Conservation (phyloP, 2,797 vertebrate species). For the Poliocrania exsul region DNA sequence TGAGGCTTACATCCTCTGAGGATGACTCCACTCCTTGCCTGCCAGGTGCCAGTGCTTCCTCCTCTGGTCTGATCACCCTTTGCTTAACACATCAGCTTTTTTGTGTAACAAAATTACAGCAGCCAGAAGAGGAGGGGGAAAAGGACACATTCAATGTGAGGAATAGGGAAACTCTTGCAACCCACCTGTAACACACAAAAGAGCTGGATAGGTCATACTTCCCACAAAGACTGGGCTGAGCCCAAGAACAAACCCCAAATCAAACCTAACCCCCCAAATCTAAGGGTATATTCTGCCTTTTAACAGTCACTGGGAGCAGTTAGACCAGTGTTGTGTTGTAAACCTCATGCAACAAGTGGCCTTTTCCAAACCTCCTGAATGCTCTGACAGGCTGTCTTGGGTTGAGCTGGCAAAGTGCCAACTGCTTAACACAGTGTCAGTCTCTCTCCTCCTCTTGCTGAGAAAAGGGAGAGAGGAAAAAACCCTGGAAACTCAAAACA, state of each 20-base stretch:
- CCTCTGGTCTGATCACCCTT: not conserved
- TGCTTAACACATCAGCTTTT: fast-evolving
- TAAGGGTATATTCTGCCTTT: not conserved
- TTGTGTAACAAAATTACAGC: not conserved
- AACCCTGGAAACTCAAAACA: too few relatives aligned
- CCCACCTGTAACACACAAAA: not conserved
- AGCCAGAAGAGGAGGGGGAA: not conserved
- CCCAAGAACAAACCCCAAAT: not conserved
- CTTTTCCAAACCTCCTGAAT: not conserved
- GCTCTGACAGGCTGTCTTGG: too few relatives aligned
- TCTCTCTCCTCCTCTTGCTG: too few relatives aligned
- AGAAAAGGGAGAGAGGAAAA: too few relatives aligned
- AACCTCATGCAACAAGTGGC: fast-evolving
- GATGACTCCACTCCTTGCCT: not conserved
- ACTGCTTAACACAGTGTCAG: too few relatives aligned
- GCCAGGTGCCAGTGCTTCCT: not conserved
- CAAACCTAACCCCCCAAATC: not conserved
- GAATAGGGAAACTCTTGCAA: not conserved
- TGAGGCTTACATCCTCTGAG: not conserved
- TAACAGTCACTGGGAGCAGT: not conserved
- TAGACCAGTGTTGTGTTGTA: not conserved
- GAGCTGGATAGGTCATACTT: not conserved
- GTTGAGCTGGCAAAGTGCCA: too few relatives aligned
- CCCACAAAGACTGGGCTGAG: not conserved
- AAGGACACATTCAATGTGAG: not conserved